These are phyloP conservation scores for Hirtodrosophila trivittata DNA, from an alignment of 2,888 invertebrate genomes.

Conservation along the genomic window DNA sequence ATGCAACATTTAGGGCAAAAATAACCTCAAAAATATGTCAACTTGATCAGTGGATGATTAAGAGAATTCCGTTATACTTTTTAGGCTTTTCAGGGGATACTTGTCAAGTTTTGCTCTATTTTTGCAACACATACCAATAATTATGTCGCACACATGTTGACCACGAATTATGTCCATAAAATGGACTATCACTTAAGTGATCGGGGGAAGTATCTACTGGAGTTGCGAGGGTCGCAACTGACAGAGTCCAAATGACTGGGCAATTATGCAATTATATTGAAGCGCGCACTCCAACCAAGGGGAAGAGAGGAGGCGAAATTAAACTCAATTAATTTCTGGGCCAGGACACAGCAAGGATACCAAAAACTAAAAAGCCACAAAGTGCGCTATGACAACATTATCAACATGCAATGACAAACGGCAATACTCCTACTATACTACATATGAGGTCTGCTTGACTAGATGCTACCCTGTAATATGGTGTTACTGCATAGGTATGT, in stretches of 20 bases:
- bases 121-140: constrained; percentile 69
- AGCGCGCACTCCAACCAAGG: constrained; percentile 41
- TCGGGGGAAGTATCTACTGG: constrained; percentile 26
- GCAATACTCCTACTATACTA: background rate
- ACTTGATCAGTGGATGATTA: constrained; percentile 40
- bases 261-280: constrained; percentile 77
- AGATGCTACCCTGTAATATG: too few species aligned
- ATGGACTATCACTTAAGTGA: constrained; percentile 75
- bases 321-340: constrained; percentile 75
- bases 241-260: constrained; percentile 69
- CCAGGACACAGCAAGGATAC: constrained; percentile 34
- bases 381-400: constrained; percentile 64
- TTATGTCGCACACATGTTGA: constrained; percentile 72
- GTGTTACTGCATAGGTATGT: too few species aligned
- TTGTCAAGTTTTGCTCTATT: too few species aligned
- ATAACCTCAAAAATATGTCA: constrained; percentile 34
- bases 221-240: constrained; percentile 65
- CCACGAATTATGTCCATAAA: constrained; percentile 73
- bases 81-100: constrained; percentile 27
- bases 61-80: constrained; percentile 68
- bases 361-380: constrained; percentile 60
- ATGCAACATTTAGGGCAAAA: constrained; percentile 27
- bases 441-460: too few species aligned
- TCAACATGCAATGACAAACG: constrained; percentile 45
- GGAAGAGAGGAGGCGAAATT: constrained; percentile 46